Evolutionary conservation across 23 tunicate genomes (phyloP).

Genomic region (Aplidium turbinatum): DNA sequence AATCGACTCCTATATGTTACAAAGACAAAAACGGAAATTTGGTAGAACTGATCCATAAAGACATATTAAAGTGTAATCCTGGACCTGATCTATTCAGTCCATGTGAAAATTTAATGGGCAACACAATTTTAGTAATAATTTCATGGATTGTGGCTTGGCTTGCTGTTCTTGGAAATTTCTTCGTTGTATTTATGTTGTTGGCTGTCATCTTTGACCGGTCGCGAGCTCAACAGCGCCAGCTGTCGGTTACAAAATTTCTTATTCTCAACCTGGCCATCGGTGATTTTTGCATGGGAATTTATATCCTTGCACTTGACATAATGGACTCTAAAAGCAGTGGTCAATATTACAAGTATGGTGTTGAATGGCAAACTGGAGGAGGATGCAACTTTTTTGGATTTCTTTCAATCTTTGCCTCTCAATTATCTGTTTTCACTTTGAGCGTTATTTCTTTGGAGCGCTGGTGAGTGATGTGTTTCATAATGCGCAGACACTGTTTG

Average conservation of each 20-base stretch:
- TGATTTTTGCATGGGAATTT: conserved; percentile 89
- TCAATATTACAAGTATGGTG: conserved; percentile 67
- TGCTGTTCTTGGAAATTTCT: conserved; percentile 77
- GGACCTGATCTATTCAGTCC: conserved; percentile 69
- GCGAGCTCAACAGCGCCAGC: conserved; percentile 66
- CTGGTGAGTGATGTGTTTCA: no score
- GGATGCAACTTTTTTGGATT: conserved; percentile 86
- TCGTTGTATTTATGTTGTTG: conserved; percentile 69
- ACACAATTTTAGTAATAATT: conserved; percentile 22
- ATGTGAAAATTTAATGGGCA: conserved; percentile 83
- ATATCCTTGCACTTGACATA: conserved; percentile 52
- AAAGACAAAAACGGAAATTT: conserved; percentile 38
- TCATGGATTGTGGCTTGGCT: conserved; percentile 76
- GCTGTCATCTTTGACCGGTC: conserved; percentile 62
- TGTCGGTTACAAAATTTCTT: conserved; percentile 79
- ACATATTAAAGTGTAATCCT: conserved; percentile 47
- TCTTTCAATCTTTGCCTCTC: conserved; percentile 79
- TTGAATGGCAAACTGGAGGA: conserved; percentile 77
- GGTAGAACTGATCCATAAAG: conserved; percentile 10
- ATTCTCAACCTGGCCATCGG: conserved; percentile 82
- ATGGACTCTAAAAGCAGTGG: conserved; percentile 78
- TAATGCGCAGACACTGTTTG: no score
- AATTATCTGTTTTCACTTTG: conserved; percentile 78
- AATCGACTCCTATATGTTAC: conserved; percentile 41
- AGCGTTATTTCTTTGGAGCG: conserved; percentile 88